Evolutionary conservation across 2,113 vertebrate species (phyloP), one percentile per base, ranked within the genome.

Genomic region (Buteo buteo): DNA sequence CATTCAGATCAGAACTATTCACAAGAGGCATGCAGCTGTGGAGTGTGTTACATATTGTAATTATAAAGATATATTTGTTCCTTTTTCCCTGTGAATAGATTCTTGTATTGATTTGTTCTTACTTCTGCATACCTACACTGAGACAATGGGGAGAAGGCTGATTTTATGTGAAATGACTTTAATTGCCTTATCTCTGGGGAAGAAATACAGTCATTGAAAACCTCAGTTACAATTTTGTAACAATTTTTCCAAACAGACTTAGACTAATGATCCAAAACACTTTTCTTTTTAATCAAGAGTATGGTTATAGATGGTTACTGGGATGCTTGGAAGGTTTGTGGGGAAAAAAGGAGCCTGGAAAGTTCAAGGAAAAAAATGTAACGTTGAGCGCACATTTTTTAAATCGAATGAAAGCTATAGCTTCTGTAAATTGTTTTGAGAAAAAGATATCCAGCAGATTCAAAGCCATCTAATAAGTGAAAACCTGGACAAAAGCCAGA

Each of bases 181-280:
- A 97, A 98, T 98, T 97, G 96, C 96, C 42, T 97, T 97, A 95
- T 97, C 92, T 95, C 93, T 79, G 91, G 95, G 96, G 96, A 95
- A 94, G 95, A 95, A 98, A 98, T 93, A 54, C 47, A 95, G 92
- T 84, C 91, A 84, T 94, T 96, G 96, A 91, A 97, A 98, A 96
- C 69, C 74, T 94, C 91, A 90, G 92, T 96, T 96, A 95, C 50
- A 90, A 93, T 93, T 96, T 96, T 83, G 47, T 73, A 94, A 79
- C 90, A 82, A 72, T 92, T 96, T 95, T 90, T 93, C 81, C 70
- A 83, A 96, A 93, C 57, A 95, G 86, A 67, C 76, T 89, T 70
- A 77, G 50, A 86, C 69, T 94, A 95, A 95, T 82, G 84, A 93
- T 59, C 69, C 54, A 59, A 96, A 94, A 9, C 26, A 52, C 31